Evolutionary conservation across 2,888 invertebrate genomes (phyloP), one percentile per base, ranked within the genome.

Genomic region (Orthosia incerta): DNA sequence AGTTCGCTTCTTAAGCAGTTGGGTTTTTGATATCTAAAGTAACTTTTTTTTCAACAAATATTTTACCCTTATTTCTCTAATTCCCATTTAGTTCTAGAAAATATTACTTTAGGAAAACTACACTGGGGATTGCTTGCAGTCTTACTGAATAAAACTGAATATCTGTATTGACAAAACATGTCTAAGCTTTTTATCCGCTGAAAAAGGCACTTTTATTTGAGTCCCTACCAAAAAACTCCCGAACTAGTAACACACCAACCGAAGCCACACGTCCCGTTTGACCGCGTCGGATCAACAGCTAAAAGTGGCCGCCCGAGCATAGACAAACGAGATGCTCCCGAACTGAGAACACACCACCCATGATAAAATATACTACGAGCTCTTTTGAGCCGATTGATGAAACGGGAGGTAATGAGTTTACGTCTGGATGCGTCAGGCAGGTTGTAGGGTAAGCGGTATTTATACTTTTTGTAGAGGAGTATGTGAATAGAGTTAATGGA

Each of bases 391-490:
- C 48, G 71, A 74, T 75, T 81, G 69, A 65, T 66, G 74, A 31
- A 74, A 80, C 50, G 12, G n/a, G 16, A 82, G 65, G 68, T 65
- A 77, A 64, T 81, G 75, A 66, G 70, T 81, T 81, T 50, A 70
- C 76, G 76, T 50, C 9, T 56, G 61, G 46, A 50, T 76, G 70
- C 26, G 39, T 69, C 51, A 64, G 61, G 13, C 18, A 26, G 53
- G 60, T 55, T 20, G 15, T n/a, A 18, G 11, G 20, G 2, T 7
- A 1, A n/a, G n/a, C 2, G 46, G 39, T 50, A 18, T 45, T 39
- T 20, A 45, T 56, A 9, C 3, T 16, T 31, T 56, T 56, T 15
- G 20, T 20, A 16, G 13, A 4, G 5, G 26, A 5, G n/a, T 39
- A 16, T 9, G 3, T 20, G 15, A 2, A 9, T n/a, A 13, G 23